These are phyloP conservation scores for Eudyptes chrysolophus DNA, from an alignment of 2,113 vertebrate genomes.

Conservation along the genomic window DNA sequence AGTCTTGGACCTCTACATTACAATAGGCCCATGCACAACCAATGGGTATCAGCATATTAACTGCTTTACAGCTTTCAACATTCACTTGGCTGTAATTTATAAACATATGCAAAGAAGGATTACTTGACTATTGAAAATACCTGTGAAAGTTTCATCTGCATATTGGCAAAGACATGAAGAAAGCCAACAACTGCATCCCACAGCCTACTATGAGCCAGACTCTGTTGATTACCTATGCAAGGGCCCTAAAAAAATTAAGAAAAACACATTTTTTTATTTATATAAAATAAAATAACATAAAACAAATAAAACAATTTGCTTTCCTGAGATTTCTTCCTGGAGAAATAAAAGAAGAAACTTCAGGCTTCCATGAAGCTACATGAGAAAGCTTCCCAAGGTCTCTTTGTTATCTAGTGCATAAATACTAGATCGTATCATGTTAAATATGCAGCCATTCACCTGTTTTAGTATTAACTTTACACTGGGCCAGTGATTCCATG, in stretches of 20 bases:
- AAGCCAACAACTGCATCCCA: constrained; percentile 98
- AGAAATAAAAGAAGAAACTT: neutral
- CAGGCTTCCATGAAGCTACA: neutral
- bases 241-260: constrained; percentile 80
- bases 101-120: constrained; percentile 18
- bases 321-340: neutral
- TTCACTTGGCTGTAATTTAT: neutral
- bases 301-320: neutral
- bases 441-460: neutral
- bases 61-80: neutral
- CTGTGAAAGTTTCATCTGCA: constrained; percentile 99
- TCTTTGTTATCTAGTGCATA: neutral
- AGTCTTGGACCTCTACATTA: neutral
- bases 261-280: neutral
- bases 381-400: neutral
- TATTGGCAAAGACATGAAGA: constrained; percentile 97
- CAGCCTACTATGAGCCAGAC: constrained; percentile 93
- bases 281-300: neutral
- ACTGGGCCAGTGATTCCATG: neutral
- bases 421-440: fast-evolving
- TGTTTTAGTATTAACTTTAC: neutral
- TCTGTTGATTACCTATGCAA: constrained; percentile 96
- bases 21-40: neutral
- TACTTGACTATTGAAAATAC: constrained; percentile 71
- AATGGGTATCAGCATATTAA: neutral